phyloP scores from a whole-genome alignment of 1,140 invertebrate species.

The Brachionus paranguensis region DNA sequence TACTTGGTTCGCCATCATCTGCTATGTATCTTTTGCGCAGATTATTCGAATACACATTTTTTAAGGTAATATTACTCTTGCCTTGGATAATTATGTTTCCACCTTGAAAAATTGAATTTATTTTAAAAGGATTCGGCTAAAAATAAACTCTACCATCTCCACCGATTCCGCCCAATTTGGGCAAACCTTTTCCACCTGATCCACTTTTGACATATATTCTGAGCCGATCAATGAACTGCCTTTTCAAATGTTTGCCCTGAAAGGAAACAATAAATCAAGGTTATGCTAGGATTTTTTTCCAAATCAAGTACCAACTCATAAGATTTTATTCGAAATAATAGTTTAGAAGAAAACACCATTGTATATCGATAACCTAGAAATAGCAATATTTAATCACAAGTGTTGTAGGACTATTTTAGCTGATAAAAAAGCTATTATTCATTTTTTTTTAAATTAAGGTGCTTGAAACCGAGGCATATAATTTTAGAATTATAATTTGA shows the following conservation, averaged over 20 bases:
- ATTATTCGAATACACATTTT: slow-evolving; percentile 31
- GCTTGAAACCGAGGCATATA: neutral
- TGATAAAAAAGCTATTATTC: neutral
- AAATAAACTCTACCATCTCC: slow-evolving; percentile 36
- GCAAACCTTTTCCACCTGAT: slow-evolving; percentile 28
- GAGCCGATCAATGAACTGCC: slow-evolving; percentile 23
- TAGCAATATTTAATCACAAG: neutral
- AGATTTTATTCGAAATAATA: neutral
- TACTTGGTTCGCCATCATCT: slow-evolving; percentile 22
- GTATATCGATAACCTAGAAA: neutral
- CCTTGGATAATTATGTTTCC: slow-evolving; percentile 18
- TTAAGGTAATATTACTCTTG: slow-evolving; percentile 28
- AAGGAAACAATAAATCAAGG: neutral
- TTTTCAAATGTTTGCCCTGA: slow-evolving; percentile 36
- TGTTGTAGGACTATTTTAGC: neutral
- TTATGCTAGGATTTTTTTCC: neutral
- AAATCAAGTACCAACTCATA: neutral
- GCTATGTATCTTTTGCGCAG: slow-evolving; percentile 28
- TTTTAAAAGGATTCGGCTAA: neutral
- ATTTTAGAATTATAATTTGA: neutral
- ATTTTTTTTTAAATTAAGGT: neutral
- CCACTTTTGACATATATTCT: slow-evolving; percentile 36
- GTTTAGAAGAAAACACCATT: neutral
- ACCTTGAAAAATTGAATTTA: neutral
- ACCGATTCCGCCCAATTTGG: slow-evolving; percentile 3